Evolutionary conservation across 2,888 invertebrate species (phyloP).

Genomic region (Cyaniris semiargus): DNA sequence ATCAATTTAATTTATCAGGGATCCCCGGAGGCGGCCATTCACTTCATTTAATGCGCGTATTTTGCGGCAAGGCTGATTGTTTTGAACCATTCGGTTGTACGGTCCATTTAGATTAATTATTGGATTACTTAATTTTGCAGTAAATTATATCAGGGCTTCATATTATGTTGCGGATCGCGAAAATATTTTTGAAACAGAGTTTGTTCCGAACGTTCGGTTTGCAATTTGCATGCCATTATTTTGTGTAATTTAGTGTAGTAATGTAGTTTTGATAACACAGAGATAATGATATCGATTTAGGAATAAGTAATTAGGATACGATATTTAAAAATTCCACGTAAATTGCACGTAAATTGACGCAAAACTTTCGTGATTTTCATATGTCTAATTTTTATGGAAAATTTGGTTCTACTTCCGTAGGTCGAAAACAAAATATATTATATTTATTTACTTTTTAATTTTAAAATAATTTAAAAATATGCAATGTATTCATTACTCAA

Average conservation of each 20-base stretch:
- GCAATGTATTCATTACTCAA: not conserved
- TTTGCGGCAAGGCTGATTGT: constrained; percentile 80
- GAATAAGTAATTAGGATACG: no score
- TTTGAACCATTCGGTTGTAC: constrained; percentile 80
- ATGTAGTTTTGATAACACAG: no score
- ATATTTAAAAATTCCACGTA: no score
- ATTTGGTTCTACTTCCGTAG: no score
- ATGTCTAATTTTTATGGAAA: no score
- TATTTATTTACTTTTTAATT: no score
- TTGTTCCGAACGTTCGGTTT: not conserved
- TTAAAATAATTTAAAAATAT: no score
- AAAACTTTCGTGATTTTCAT: no score
- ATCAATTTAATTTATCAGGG: constrained; percentile 81
- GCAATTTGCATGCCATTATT: not conserved
- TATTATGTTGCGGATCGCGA: not conserved
- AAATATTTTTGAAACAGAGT: not conserved
- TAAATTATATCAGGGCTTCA: constrained; percentile 52
- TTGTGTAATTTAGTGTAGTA: not conserved
- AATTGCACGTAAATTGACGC: no score
- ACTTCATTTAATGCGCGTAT: constrained; percentile 81
- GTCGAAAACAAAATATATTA: no score
- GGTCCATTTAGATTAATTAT: constrained; percentile 81
- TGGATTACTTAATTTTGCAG: constrained; percentile 78
- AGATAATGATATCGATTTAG: no score
- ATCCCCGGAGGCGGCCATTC: constrained; percentile 79